Evolutionary conservation across 2,113 vertebrate genomes (phyloP).

Genomic region (Nansenia antarctica): DNA sequence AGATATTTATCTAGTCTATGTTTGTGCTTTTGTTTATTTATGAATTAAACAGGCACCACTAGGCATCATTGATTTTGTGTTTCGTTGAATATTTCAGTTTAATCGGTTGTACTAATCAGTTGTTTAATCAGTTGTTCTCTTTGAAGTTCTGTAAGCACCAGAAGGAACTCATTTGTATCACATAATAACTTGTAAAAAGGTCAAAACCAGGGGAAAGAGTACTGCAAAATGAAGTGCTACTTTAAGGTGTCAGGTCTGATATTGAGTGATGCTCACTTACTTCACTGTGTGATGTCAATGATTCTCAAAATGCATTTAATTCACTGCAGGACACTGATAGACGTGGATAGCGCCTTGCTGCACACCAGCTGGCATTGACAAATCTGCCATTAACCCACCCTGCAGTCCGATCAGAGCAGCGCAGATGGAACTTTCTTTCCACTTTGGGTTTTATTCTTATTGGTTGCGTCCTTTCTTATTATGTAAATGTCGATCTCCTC

Average conservation of each 20-base stretch:
- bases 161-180: too few relatives aligned
- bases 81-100: too few relatives aligned
- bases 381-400: not conserved
- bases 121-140: too few relatives aligned
- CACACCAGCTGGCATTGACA: not conserved
- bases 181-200: too few relatives aligned
- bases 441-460: not conserved
- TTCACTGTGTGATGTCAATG: not conserved
- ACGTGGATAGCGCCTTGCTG: not conserved
- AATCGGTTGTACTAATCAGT: too few relatives aligned
- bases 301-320: conserved; percentile 18
- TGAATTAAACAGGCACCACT: too few relatives aligned
- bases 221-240: too few relatives aligned
- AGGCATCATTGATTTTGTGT: too few relatives aligned
- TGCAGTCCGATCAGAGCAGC: conserved; percentile 2
- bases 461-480: not conserved
- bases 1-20: too few relatives aligned
- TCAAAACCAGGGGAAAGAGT: too few relatives aligned
- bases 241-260: conserved; percentile 1
- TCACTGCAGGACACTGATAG: conserved; percentile 5
- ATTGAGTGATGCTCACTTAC: not conserved
- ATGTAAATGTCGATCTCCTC: not conserved
- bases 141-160: too few relatives aligned
- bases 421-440: not conserved
- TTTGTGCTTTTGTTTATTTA: too few relatives aligned